phyloP scores from a whole-genome alignment of 2,888 invertebrate genomes.

The Eupithecia insigniata region DNA sequence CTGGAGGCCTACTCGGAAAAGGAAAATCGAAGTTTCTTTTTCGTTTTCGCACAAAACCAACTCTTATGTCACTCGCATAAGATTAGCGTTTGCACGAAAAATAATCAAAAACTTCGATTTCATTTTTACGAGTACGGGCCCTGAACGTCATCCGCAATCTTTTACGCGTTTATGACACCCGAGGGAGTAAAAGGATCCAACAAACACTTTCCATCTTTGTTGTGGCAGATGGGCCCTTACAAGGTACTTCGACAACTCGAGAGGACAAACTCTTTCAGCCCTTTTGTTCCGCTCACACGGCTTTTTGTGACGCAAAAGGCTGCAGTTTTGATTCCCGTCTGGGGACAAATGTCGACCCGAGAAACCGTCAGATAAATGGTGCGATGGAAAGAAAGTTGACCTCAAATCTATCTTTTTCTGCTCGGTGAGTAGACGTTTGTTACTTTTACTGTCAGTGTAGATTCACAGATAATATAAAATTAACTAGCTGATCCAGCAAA shows the following conservation, averaged over 20 bases:
- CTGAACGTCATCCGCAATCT: conserved; percentile 36
- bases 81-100: too few species aligned
- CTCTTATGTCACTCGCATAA: too few species aligned
- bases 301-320: neutral
- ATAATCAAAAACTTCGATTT: too few species aligned
- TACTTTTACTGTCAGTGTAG: neutral
- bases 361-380: neutral
- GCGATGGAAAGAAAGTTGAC: neutral
- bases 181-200: conserved; percentile 39
- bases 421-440: neutral
- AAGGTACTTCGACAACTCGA: conserved; percentile 10
- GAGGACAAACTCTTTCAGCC: neutral
- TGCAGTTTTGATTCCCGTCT: neutral
- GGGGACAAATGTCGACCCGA: neutral
- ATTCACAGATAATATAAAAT: too few species aligned
- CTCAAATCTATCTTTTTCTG: neutral
- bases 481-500: too few species aligned
- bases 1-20: too few species aligned
- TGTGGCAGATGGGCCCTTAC: conserved; percentile 40
- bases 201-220: conserved; percentile 43
- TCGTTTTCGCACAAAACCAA: too few species aligned
- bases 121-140: too few species aligned
- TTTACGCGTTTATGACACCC: conserved; percentile 39
- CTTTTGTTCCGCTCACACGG: neutral
- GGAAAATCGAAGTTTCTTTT: too few species aligned